Conservation (phyloP, 1,140 invertebrate species). For the Holcopasites calliopsidis region DNA sequence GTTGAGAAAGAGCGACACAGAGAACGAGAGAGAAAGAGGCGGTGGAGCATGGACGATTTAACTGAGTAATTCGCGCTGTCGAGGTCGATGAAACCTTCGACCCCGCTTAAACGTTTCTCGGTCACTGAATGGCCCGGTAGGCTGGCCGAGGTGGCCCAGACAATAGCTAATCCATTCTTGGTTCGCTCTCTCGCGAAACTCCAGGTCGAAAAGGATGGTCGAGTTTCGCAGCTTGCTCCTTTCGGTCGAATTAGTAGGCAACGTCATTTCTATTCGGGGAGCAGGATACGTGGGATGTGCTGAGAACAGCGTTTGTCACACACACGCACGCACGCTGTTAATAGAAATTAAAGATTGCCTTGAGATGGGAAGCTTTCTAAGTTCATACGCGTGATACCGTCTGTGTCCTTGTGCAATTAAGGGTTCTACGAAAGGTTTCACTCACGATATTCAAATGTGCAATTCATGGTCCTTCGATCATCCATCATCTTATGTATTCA, state of each 20-base stretch:
- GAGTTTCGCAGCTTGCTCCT: slow-evolving; percentile 2
- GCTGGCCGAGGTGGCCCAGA: slow-evolving; percentile 49
- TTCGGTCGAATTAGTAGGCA: slow-evolving; percentile 26
- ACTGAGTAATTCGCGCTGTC: slow-evolving; percentile 60
- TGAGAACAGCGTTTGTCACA: background rate
- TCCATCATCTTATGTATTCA: background rate
- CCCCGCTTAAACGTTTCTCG: slow-evolving; percentile 48
- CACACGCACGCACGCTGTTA: too few relatives aligned
- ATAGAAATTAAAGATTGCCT: background rate
- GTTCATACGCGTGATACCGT: background rate
- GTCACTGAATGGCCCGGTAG: slow-evolving; percentile 46
- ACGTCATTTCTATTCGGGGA: slow-evolving; percentile 5
- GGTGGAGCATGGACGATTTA: slow-evolving; percentile 38
- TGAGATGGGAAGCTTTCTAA: slow-evolving; percentile 9
- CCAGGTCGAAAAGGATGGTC: slow-evolving; percentile 13
- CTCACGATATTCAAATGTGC: background rate
- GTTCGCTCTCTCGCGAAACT: slow-evolving; percentile 24
- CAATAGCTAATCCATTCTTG: slow-evolving; percentile 61
- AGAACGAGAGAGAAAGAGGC: background rate
- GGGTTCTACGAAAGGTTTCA: background rate
- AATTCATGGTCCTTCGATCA: background rate
- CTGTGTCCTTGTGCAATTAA: slow-evolving; percentile 9
- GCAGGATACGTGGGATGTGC: background rate
- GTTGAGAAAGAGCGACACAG: background rate
- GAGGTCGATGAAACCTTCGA: slow-evolving; percentile 64